Conservation (phyloP, 92 coral and sea anemone species). For the Epizoanthus stellaris region DNA sequence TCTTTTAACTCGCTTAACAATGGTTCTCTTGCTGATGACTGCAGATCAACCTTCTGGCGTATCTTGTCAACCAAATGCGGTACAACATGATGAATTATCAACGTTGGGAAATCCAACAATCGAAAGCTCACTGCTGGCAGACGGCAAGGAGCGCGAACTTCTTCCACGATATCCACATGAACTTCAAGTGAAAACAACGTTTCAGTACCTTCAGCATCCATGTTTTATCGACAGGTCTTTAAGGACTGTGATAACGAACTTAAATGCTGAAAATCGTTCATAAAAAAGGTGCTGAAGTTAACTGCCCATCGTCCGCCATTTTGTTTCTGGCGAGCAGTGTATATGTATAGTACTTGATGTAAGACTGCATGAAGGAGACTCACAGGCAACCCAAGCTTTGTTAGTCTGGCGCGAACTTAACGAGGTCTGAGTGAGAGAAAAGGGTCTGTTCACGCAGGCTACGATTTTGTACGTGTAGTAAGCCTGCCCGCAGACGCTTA, state of each 20-base stretch:
- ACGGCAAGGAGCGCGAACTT: slow-evolving; percentile 69
- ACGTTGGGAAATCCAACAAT: slow-evolving; percentile 88
- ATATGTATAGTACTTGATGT: too few relatives aligned
- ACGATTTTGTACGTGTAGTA: too few relatives aligned
- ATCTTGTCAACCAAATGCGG: slow-evolving; percentile 70
- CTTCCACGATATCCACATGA: slow-evolving; percentile 81
- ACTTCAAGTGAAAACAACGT: slow-evolving; percentile 92
- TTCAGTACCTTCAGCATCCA: slow-evolving; percentile 45
- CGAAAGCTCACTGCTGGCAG: slow-evolving; percentile 92
- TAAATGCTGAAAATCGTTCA: too few relatives aligned
- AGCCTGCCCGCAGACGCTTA: too few relatives aligned
- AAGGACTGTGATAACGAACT: not conserved
- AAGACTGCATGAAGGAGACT: too few relatives aligned
- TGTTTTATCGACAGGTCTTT: not conserved
- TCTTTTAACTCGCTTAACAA: slow-evolving; percentile 71
- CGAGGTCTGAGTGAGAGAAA: too few relatives aligned
- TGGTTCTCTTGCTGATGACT: slow-evolving; percentile 36
- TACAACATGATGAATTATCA: slow-evolving; percentile 77
- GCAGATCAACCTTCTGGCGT: slow-evolving; percentile 71
- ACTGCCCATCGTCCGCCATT: not conserved
- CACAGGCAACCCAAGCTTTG: too few relatives aligned
- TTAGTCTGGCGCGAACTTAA: too few relatives aligned
- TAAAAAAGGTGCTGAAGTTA: too few relatives aligned
- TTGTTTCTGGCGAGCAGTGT: not conserved
- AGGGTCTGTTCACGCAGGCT: too few relatives aligned